phyloP scores from a whole-genome alignment of 2,797 vertebrate genomes.

The Spondyliosoma cantharus region DNA sequence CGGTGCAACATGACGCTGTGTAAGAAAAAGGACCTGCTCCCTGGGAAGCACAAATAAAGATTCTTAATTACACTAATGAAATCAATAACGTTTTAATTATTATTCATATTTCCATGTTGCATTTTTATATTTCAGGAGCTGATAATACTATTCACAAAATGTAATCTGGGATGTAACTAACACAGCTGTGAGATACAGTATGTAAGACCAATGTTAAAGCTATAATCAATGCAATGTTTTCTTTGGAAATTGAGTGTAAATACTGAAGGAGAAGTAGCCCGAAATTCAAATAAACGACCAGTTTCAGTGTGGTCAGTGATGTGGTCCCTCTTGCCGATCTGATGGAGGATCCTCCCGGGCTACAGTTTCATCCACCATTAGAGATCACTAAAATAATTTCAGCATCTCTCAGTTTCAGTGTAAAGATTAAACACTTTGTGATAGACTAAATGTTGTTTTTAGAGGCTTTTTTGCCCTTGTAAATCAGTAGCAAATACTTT shows the following conservation, averaged over 20 bases:
- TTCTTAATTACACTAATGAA: too few species aligned
- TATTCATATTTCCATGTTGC: not conserved
- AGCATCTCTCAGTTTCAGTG: not conserved
- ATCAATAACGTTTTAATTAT: too few species aligned
- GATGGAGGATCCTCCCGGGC: not conserved
- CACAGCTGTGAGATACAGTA: not conserved
- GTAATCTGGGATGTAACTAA: not conserved
- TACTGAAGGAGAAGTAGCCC: not conserved
- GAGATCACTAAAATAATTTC: not conserved
- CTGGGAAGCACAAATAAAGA: too few species aligned
- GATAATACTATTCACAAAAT: not conserved
- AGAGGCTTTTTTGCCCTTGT: slow-evolving; percentile 6
- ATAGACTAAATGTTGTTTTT: slow-evolving; percentile 6
- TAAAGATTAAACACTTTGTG: slow-evolving; percentile 1
- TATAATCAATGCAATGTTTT: not conserved
- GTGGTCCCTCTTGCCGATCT: not conserved
- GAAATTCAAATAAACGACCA: not conserved
- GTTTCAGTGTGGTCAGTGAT: not conserved
- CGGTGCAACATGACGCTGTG: too few species aligned
- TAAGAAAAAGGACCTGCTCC: too few species aligned
- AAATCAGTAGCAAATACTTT: not conserved
- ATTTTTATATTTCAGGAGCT: not conserved
- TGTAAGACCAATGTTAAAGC: not conserved
- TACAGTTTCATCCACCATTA: not conserved
- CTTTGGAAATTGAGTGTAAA: not conserved